Evolutionary conservation across 2,113 vertebrate genomes (phyloP), one percentile per base, ranked within the genome.

Genomic region (Gila orcuttii): DNA sequence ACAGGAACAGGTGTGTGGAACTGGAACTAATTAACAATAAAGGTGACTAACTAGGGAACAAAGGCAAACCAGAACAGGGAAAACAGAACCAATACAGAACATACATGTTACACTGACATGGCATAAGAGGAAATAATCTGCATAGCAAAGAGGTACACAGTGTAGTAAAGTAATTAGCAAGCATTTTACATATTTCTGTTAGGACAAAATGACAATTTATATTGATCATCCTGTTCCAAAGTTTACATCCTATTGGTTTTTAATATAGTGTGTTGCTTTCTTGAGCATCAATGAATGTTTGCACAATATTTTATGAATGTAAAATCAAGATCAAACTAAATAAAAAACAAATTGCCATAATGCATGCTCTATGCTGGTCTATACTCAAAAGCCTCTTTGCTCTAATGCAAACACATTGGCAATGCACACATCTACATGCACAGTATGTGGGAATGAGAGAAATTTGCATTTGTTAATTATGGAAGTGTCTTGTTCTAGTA

Each of bases 401-500:
- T n/a, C n/a, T n/a, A 80, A 57, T 59, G 28, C 19, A 45, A 60
- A 19, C 57, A 25, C n/a, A n/a, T n/a, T n/a, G 77, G 77, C 25
- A 28, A 28, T 66, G 59, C 15, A 47, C 79, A 80, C 39, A 64
- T 66, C 66, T 62, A 80, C 39, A 15, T 47, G 79, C 57, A 62
- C 79, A 45, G 79, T 80, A 47, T 66, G 79, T 45, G 79, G 57
- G n/a, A 80, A 64, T 28, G 59, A 64, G 36, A 47, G n/a, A 47
- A 25, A 64, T 80, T 79, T 57, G 59, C 59, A 66, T 80, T 28
- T 66, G 59, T 31, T 80, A 80, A 64, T 80, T 80, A 80, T 47
- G 19, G n/a, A 80, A 28, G 59, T 47, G 39, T 64, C 39, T 80
- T 80, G 78, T 39, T 80, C 39, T 71, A 23, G 68, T 71, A n/a